phyloP scores from a whole-genome alignment of 2,888 invertebrate genomes.

The Blomia tropicalis region DNA sequence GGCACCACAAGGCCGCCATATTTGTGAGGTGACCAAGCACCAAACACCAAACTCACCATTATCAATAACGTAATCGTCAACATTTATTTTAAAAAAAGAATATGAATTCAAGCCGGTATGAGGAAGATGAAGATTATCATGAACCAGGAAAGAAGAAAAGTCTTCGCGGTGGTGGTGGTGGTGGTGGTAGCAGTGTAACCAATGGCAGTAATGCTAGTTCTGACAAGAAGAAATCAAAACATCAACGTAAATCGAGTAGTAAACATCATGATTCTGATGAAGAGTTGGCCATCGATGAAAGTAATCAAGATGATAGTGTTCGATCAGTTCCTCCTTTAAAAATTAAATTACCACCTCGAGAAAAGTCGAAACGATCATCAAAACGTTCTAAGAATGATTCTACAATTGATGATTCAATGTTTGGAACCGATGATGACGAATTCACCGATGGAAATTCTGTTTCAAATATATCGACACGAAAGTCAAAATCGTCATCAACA shows the following conservation, averaged over 20 bases:
- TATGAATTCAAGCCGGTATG: background rate
- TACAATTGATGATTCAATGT: slow-evolving; percentile 53
- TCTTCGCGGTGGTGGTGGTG: background rate
- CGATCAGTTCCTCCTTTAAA: slow-evolving; percentile 58
- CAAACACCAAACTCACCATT: background rate
- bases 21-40: background rate
- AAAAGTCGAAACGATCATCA: slow-evolving; percentile 44
- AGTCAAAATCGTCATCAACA: background rate
- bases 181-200: too few species aligned
- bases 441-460: slow-evolving; percentile 53
- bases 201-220: background rate
- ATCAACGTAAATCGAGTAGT: too few species aligned
- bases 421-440: slow-evolving; percentile 75
- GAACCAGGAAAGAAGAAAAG: slow-evolving; percentile 7
- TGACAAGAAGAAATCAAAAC: background rate
- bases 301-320: slow-evolving; percentile 26
- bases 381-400: slow-evolving; percentile 64
- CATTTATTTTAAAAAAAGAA: background rate
- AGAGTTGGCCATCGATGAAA: slow-evolving; percentile 17
- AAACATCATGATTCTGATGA: background rate
- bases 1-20: background rate
- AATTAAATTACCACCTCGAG: slow-evolving; percentile 59
- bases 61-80: background rate
- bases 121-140: slow-evolving; percentile 1
- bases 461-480: background rate